Evolutionary conservation across 2,797 vertebrate species (phyloP).

Genomic region (Rhinoraja longicauda): DNA sequence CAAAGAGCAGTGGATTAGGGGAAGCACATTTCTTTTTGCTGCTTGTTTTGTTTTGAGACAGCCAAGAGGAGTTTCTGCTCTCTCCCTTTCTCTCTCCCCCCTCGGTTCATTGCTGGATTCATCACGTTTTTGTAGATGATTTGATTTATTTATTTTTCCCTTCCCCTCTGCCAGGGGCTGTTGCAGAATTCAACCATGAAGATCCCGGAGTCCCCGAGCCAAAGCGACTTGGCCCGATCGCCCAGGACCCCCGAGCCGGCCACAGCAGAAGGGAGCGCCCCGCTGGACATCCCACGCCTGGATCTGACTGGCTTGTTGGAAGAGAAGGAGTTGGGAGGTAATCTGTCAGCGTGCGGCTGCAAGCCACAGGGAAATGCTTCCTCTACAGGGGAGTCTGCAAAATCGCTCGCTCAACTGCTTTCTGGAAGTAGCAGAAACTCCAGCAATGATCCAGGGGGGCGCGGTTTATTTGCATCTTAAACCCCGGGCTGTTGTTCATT

Average conservation of each 20-base stretch:
- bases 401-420: background rate
- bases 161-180: background rate
- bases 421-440: background rate
- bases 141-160: too few relatives aligned
- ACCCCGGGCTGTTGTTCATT: background rate
- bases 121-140: background rate
- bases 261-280: constrained; percentile 66
- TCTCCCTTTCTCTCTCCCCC: too few relatives aligned
- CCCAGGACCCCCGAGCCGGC: constrained; percentile 63
- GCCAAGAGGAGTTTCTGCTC: background rate
- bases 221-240: constrained; percentile 63
- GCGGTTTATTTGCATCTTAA: background rate
- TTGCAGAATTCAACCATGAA: constrained; percentile 82
- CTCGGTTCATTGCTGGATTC: constrained; percentile 49
- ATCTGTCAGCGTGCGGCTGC: background rate
- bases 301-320: constrained; percentile 76
- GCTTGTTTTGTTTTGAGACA: background rate
- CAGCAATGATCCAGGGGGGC: background rate
- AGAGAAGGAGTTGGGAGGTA: constrained; percentile 87
- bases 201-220: constrained; percentile 81
- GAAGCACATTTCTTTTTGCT: background rate
- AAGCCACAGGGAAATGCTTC: background rate
- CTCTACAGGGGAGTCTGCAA: background rate
- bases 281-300: constrained; percentile 67
- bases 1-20: background rate